Base-by-base conservation (phyloP, 2,113 vertebrate species). In the Sphaerodactylus townsendi region DNA sequence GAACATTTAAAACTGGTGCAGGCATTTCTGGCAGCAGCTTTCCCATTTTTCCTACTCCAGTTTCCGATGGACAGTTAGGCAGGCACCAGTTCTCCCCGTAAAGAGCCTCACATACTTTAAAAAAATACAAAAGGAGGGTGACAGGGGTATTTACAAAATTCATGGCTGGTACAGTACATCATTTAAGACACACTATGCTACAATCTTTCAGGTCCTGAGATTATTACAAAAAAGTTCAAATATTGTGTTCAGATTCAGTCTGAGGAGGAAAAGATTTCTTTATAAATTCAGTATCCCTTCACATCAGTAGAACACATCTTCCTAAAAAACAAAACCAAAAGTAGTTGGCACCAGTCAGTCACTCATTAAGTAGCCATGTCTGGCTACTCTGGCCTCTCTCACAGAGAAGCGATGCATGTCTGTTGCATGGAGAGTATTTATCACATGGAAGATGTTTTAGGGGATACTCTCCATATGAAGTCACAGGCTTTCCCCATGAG, bases 121-220 rank as follows among this genome's bases (percentile, higher is more conserved):
- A 91, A 92, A 96, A 96, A 96, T 97, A 96, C 94, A 96, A 96
- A 93, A 94, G 66, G 39, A 93, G 94, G 93, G 95, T 95, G 93
- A 96, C 94, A 93, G 88, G 95, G 95, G 91, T 96, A 97, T 97
- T 96, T 97, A 97, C 96, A 97, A 96, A 96, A 96, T 95, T 94
- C 96, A 97, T 96, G 95, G 96, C 96, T 97, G 96, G 96, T 96
- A 96, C 96, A 97, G 95, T 97, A 97, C 96, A 96, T 97, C 91
- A 95, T 96, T 97, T 96, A 97, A 97, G 96, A 97, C 96, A 97
- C 95, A 96, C 96, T 97, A 96, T 97, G 96, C 96, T 96, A 97
- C 96, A 96, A 96, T 97, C 96, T 95, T 97, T 96, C 95, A 96
- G 95, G 96, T 97, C 96, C 96, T 97, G 96, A 97, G 96, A 96